These are phyloP conservation scores for Eulemur albifrons DNA, from an alignment of 2,797 vertebrate genomes.

Conservation along the genomic window DNA sequence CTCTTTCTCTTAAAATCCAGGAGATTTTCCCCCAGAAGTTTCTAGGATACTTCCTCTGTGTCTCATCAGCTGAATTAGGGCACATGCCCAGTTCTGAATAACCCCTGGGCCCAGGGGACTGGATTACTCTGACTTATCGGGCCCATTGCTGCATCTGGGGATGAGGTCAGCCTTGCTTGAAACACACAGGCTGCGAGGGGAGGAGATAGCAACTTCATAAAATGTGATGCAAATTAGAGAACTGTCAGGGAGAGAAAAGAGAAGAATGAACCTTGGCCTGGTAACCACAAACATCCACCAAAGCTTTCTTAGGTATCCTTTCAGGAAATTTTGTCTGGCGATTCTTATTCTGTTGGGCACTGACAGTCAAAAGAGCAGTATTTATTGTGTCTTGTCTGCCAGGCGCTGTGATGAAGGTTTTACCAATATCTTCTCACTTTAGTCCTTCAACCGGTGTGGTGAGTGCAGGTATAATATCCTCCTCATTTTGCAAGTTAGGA, in stretches of 20 bases:
- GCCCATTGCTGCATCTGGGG: not conserved
- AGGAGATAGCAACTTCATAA: not conserved
- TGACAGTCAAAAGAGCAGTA: not conserved
- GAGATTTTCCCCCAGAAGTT: not conserved
- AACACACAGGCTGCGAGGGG: not conserved
- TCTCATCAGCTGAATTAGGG: not conserved
- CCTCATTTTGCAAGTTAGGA: not conserved
- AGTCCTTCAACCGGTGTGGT: not conserved
- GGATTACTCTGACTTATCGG: not conserved
- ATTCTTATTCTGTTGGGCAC: not conserved
- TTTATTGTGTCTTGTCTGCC: not conserved
- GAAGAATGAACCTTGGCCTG: not conserved
- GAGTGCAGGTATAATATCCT: not conserved
- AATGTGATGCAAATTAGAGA: not conserved
- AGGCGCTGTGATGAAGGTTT: not conserved
- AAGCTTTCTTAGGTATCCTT: not conserved
- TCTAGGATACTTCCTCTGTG: not conserved
- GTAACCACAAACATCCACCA: not conserved
- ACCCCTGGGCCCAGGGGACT: not conserved
- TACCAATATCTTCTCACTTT: not conserved
- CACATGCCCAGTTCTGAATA: not conserved
- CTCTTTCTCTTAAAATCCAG: not conserved
- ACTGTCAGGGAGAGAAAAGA: not conserved
- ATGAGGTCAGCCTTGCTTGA: not conserved
- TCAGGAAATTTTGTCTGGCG: not conserved